A percentile compares a stretch with the other conserved stretches of the same genome.
Conservation (phyloP, 2,797 vertebrate species). For the Premnoplex brunnescens region DNA sequence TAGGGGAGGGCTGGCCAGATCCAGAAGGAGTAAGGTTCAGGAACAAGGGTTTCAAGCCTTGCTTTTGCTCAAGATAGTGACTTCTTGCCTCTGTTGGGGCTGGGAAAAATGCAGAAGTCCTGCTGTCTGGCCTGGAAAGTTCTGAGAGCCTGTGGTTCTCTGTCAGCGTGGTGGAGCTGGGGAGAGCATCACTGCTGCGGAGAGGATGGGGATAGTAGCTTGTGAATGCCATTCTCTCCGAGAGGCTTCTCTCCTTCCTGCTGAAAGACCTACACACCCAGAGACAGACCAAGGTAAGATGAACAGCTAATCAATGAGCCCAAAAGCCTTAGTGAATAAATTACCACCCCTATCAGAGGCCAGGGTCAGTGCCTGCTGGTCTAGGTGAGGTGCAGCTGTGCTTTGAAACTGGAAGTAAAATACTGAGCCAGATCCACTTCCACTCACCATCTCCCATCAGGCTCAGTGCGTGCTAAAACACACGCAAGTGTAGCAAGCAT, state of each 20-base stretch:
- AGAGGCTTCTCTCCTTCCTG: conserved; percentile 57
- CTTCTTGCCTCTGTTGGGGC: conserved; percentile 11
- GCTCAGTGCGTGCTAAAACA: neutral
- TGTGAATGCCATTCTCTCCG: conserved; percentile 18
- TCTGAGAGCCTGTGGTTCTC: conserved; percentile 76
- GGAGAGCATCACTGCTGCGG: neutral
- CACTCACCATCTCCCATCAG: neutral
- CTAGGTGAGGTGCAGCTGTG: neutral
- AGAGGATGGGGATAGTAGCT: conserved; percentile 59
- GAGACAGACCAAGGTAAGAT: neutral
- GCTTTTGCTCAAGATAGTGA: conserved; percentile 59
- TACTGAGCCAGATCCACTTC: neutral
- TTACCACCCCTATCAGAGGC: neutral
- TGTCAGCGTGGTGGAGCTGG: neutral
- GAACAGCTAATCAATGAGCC: neutral
- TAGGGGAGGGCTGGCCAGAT: conserved; percentile 68
- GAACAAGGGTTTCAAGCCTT: conserved; percentile 51
- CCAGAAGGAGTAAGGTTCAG: conserved; percentile 56
- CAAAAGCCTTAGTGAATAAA: neutral
- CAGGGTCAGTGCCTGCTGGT: neutral
- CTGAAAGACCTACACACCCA: conserved; percentile 46
- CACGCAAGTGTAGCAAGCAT: neutral
- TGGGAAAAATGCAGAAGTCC: conserved; percentile 37
- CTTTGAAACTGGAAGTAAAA: neutral
- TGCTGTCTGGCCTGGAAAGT: conserved; percentile 63